Evolutionary conservation across 2,888 invertebrate genomes (phyloP).

Genomic region (Hydrotaea diabolus): DNA sequence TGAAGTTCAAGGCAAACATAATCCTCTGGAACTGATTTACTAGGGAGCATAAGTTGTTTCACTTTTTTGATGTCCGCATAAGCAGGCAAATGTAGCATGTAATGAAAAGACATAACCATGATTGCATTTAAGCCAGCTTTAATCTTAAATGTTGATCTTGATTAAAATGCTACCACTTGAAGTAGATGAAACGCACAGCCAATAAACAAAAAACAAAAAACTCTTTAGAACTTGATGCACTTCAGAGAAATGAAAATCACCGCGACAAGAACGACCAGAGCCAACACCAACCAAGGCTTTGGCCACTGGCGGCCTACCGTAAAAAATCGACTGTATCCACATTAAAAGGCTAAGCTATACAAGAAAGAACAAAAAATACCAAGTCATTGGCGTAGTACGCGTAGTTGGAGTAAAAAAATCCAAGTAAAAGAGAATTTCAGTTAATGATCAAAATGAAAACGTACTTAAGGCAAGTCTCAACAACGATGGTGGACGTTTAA

Average conservation of each 20-base stretch:
- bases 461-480: slow-evolving; percentile 34
- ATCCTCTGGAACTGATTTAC: background rate
- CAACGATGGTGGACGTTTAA: slow-evolving; percentile 4
- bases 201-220: slow-evolving; percentile 34
- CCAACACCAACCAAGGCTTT: slow-evolving; percentile 29
- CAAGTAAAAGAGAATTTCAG: slow-evolving; percentile 19
- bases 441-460: slow-evolving; percentile 60
- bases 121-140: slow-evolving; percentile 67
- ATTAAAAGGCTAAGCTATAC: background rate
- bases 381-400: slow-evolving; percentile 39
- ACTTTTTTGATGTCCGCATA: background rate
- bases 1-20: background rate
- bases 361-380: slow-evolving; percentile 32
- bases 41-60: slow-evolving; percentile 14
- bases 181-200: slow-evolving; percentile 46
- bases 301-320: slow-evolving; percentile 43
- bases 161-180: slow-evolving; percentile 62
- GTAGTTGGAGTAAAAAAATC: no score
- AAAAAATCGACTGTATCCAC: slow-evolving; percentile 26
- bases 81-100: no score
- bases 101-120: slow-evolving; percentile 51
- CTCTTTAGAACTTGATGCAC: slow-evolving; percentile 15
- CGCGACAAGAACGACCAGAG: background rate
- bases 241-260: background rate
- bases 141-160: slow-evolving; percentile 65